These are phyloP conservation scores for Aproaerema taeniolella DNA, from an alignment of 2,888 invertebrate genomes.

Conservation along the genomic window DNA sequence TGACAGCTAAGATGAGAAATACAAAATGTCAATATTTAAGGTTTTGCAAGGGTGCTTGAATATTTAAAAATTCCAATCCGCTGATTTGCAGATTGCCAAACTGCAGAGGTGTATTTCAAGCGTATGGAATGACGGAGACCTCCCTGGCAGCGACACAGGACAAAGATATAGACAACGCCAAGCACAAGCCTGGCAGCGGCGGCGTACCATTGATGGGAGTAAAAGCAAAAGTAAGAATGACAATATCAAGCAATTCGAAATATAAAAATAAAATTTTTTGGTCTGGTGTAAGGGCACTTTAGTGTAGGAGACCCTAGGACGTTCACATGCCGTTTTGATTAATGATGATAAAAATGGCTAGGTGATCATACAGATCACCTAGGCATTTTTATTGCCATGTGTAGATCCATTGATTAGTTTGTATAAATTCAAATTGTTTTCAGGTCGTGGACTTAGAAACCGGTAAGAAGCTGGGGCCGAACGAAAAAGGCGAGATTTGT, in stretches of 20 bases:
- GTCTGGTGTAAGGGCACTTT: background rate
- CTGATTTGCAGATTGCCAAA: constrained; percentile 46
- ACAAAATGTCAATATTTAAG: no score
- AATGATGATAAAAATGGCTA: no score
- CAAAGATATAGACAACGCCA: constrained; percentile 23
- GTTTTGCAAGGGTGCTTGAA: no score
- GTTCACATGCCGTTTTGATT: no score
- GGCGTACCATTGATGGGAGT: constrained; percentile 46
- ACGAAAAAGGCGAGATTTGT: constrained; percentile 47
- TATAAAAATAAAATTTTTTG: background rate
- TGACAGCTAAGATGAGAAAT: no score
- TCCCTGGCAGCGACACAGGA: constrained; percentile 45
- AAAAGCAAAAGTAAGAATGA: constrained; percentile 42
- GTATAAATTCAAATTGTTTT: background rate
- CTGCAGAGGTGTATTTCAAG: constrained; percentile 51
- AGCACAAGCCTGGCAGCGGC: constrained; percentile 43
- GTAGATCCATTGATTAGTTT: no score
- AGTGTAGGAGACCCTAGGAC: no score
- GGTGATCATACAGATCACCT: no score
- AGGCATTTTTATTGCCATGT: no score
- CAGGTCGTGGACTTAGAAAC: constrained; percentile 56
- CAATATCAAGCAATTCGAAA: background rate
- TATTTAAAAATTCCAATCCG: no score
- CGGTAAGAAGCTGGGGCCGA: constrained; percentile 35
- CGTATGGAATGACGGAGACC: constrained; percentile 60